Percentiles rank a stretch among this genome's conserved stretches.
phyloP scores from a whole-genome alignment of 92 coral and sea anemone genomes.

The Epizoanthus ramosus region DNA sequence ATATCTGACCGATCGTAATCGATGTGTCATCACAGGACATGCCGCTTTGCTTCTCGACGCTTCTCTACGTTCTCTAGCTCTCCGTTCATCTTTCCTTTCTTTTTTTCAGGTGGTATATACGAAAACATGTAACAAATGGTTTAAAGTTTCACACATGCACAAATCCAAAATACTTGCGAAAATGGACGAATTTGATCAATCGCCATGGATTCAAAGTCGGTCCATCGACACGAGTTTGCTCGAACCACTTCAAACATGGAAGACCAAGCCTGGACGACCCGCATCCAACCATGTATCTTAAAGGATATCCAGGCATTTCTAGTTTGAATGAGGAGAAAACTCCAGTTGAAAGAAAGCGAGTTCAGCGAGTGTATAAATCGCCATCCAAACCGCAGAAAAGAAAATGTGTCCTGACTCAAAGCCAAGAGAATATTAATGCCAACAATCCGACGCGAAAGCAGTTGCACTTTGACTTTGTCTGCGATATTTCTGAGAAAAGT shows the following conservation, averaged over 20 bases:
- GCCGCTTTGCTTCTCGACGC: neutral
- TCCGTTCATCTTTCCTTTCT: neutral
- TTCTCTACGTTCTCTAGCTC: neutral
- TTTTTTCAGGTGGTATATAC: slow-evolving; percentile 1
- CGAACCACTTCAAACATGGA: slow-evolving; percentile 49
- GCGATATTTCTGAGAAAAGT: neutral
- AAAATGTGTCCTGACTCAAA: neutral
- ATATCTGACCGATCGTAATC: neutral
- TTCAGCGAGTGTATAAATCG: slow-evolving; percentile 2
- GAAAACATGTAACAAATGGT: neutral
- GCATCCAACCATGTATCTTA: slow-evolving; percentile 33
- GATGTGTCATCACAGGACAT: neutral
- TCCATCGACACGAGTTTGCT: slow-evolving; percentile 30
- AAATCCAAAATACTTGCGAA: slow-evolving; percentile 19
- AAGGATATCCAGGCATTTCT: slow-evolving; percentile 47
- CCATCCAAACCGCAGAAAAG: neutral
- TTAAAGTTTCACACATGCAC: slow-evolving; percentile 22
- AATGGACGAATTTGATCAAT: slow-evolving; percentile 29
- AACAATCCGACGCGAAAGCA: slow-evolving; percentile 1
- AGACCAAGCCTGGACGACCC: slow-evolving; percentile 32
- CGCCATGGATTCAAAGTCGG: slow-evolving; percentile 10
- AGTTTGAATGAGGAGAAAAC: neutral
- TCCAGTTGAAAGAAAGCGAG: neutral
- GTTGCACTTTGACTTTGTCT: neutral
- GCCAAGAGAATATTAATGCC: neutral